Conservation (phyloP, 2,888 invertebrate genomes). For the Volucella inanis region DNA sequence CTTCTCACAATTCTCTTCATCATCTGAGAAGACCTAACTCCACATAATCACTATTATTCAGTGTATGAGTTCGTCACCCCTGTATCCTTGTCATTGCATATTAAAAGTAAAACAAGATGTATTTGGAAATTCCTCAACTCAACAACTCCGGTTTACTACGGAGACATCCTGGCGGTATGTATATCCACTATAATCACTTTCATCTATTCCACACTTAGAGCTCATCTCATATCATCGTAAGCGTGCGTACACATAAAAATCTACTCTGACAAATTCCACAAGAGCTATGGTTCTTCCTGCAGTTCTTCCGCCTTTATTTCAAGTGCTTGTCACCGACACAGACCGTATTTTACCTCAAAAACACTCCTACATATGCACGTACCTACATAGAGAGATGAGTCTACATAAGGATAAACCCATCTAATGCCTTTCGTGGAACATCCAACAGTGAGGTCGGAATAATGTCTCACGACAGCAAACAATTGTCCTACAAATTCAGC, state of each 20-base stretch:
- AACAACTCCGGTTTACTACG: not conserved
- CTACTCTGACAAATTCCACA: slow-evolving; percentile 54
- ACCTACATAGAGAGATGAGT: not conserved
- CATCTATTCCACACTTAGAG: slow-evolving; percentile 31
- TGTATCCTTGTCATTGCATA: not conserved
- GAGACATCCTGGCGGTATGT: not conserved
- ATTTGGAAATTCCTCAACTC: slow-evolving; percentile 3
- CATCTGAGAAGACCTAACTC: too few relatives aligned
- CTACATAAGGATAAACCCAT: not conserved
- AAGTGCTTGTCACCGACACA: not conserved
- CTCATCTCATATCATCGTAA: slow-evolving; percentile 14
- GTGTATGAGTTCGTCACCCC: too few relatives aligned
- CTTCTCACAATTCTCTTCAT: too few relatives aligned
- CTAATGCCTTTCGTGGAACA: slow-evolving; percentile 30
- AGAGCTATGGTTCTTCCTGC: slow-evolving; percentile 24
- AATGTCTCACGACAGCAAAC: slow-evolving; percentile 55
- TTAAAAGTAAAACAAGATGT: slow-evolving; percentile 13
- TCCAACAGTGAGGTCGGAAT: slow-evolving; percentile 36
- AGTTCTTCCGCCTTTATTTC: not conserved
- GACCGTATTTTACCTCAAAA: slow-evolving; percentile 27
- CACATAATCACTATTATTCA: not conserved
- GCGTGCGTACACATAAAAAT: slow-evolving; percentile 25
- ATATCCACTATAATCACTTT: slow-evolving; percentile 21
- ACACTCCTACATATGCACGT: not conserved
- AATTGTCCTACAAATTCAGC: slow-evolving; percentile 54